A percentile compares a stretch with the other conserved stretches of the same genome.
These are phyloP conservation scores for Pachypsylla venusta DNA, from an alignment of 1,140 invertebrate genomes.

Conservation along the genomic window DNA sequence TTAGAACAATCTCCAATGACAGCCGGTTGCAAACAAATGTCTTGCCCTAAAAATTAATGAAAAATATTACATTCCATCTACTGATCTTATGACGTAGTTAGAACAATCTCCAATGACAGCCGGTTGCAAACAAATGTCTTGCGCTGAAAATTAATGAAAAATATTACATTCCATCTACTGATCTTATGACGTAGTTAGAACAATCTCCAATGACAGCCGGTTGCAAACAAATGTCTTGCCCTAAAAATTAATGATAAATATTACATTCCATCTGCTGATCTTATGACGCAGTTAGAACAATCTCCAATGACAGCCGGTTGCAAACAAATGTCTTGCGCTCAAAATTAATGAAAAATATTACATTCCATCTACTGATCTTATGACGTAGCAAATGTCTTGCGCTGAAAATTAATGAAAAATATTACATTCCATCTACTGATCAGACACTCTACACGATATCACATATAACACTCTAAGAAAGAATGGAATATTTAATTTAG, in stretches of 20 bases:
- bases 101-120: slow-evolving; percentile 60
- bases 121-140: slow-evolving; percentile 58
- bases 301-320: slow-evolving; percentile 58
- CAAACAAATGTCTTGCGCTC: slow-evolving; percentile 55
- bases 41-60: slow-evolving; percentile 37
- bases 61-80: no score
- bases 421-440: no score
- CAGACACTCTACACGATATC: no score
- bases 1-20: slow-evolving; percentile 61
- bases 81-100: no score
- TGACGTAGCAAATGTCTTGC: no score
- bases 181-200: slow-evolving; percentile 57
- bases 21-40: slow-evolving; percentile 57
- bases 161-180: no score
- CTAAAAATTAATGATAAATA: no score
- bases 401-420: no score
- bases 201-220: slow-evolving; percentile 64
- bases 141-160: slow-evolving; percentile 32
- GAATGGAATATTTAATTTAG: no score
- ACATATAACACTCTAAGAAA: no score
- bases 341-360: slow-evolving; percentile 14
- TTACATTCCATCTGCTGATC: no score
- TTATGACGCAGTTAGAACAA: slow-evolving; percentile 64
- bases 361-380: no score
- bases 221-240: slow-evolving; percentile 54